Evolutionary conservation across 2,888 invertebrate genomes (phyloP).

Genomic region (Coronaproctus castanopsis): DNA sequence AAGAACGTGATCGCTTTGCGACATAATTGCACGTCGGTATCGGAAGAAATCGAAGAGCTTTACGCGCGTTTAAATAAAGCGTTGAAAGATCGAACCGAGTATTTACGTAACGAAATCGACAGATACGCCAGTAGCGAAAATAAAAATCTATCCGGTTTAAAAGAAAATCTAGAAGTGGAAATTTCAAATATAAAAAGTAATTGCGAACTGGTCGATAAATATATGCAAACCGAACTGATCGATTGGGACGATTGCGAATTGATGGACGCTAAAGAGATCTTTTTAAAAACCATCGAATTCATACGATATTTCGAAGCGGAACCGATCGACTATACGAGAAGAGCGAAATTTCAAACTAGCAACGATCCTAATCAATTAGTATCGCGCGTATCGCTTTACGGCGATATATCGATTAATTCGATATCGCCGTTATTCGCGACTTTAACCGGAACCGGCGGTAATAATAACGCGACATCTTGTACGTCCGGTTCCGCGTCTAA

Average conservation of each 20-base stretch:
- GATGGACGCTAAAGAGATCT: constrained; percentile 89
- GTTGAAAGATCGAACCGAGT: constrained; percentile 71
- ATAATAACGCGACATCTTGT: not conserved
- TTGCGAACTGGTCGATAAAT: constrained; percentile 87
- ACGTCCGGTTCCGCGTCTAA: constrained; percentile 27
- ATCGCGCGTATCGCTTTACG: constrained; percentile 60
- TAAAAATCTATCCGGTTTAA: constrained; percentile 61
- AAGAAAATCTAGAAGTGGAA: constrained; percentile 85
- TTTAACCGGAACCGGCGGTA: constrained; percentile 15
- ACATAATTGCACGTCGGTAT: constrained; percentile 71
- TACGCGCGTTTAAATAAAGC: constrained; percentile 69
- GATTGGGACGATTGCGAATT: constrained; percentile 84
- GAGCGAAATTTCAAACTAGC: constrained; percentile 66
- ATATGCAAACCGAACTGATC: constrained; percentile 54
- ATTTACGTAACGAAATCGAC: constrained; percentile 72
- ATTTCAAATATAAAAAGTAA: constrained; percentile 88
- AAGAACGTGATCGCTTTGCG: constrained; percentile 74
- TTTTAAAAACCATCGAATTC: constrained; percentile 86
- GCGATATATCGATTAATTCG: constrained; percentile 63
- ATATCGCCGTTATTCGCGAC: constrained; percentile 29
- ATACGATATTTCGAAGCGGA: constrained; percentile 85
- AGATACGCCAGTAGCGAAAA: constrained; percentile 75
- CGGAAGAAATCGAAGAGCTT: constrained; percentile 86
- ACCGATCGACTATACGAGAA: constrained; percentile 66
- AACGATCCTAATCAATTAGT: constrained; percentile 83